These are phyloP conservation scores for Limnothrissa miodon DNA, from an alignment of 2,113 vertebrate genomes.

Conservation along the genomic window DNA sequence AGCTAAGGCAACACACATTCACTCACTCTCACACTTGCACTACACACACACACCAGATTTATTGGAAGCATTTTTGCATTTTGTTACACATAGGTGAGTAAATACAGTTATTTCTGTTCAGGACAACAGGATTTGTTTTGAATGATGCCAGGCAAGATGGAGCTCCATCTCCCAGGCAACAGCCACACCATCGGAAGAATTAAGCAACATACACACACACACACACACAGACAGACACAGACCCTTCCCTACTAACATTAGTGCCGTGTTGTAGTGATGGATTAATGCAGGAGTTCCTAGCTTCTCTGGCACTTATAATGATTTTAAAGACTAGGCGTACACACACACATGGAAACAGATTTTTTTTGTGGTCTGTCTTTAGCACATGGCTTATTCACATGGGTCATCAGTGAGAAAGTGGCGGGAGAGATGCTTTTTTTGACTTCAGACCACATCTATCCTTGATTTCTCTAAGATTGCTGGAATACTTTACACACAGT, in stretches of 20 bases:
- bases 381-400: not conserved
- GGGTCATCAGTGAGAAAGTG: not conserved
- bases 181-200: not conserved
- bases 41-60: too few relatives aligned
- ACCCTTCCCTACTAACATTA: not conserved
- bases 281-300: not conserved
- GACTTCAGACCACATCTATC: not conserved
- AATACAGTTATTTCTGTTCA: not conserved
- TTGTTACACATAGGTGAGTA: not conserved
- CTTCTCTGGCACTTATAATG: not conserved
- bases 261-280: not conserved
- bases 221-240: not conserved
- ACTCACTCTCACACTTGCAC: too few relatives aligned
- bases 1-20: not conserved
- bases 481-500: not conserved
- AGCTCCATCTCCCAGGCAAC: not conserved
- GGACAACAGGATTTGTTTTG: not conserved
- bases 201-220: not conserved
- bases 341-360: not conserved
- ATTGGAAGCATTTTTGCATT: not conserved
- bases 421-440: not conserved
- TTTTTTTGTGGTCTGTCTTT: not conserved
- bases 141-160: not conserved
- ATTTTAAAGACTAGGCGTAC: not conserved
- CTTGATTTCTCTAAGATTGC: not conserved